These are phyloP conservation scores for Eriosoma lanigerum DNA, from an alignment of 1,140 invertebrate genomes.

Conservation along the genomic window DNA sequence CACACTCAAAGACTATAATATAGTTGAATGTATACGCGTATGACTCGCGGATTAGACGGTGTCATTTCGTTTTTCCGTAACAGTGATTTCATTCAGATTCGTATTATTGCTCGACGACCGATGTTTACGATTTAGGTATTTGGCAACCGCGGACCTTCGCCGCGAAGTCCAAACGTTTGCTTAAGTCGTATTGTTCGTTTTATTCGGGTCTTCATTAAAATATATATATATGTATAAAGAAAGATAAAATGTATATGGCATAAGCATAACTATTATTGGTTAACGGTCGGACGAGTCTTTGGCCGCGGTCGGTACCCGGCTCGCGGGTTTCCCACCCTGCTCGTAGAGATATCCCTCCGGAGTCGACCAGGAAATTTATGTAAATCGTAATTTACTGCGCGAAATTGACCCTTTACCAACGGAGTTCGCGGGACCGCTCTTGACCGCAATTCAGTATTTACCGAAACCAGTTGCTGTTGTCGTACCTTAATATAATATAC, in stretches of 20 bases:
- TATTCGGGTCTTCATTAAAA: slow-evolving; percentile 32
- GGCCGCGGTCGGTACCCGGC: too few species aligned
- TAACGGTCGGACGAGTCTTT: slow-evolving; percentile 25
- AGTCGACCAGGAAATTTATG: slow-evolving; percentile 36
- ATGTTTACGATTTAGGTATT: slow-evolving; percentile 22
- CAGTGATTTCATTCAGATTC: slow-evolving; percentile 26
- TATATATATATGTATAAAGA: neutral
- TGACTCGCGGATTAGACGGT: too few species aligned
- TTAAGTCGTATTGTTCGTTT: slow-evolving; percentile 29
- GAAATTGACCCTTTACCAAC: slow-evolving; percentile 11
- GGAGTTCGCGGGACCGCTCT: too few species aligned
- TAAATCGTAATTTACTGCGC: slow-evolving; percentile 50
- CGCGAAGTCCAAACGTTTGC: too few species aligned
- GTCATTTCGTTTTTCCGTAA: slow-evolving; percentile 33
- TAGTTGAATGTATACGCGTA: too few species aligned
- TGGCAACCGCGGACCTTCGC: slow-evolving; percentile 29
- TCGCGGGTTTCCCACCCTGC: slow-evolving; percentile 32
- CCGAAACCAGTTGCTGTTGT: slow-evolving; percentile 1
- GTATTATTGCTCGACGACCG: neutral
- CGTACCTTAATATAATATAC: too few species aligned
- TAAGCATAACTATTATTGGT: slow-evolving; percentile 40
- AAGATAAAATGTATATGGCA: neutral
- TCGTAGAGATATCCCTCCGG: neutral
- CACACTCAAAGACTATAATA: too few species aligned
- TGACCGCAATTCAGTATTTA: slow-evolving; percentile 19